Evolutionary conservation across 2,797 vertebrate species (phyloP).

Genomic region (Hybognathus amarus): DNA sequence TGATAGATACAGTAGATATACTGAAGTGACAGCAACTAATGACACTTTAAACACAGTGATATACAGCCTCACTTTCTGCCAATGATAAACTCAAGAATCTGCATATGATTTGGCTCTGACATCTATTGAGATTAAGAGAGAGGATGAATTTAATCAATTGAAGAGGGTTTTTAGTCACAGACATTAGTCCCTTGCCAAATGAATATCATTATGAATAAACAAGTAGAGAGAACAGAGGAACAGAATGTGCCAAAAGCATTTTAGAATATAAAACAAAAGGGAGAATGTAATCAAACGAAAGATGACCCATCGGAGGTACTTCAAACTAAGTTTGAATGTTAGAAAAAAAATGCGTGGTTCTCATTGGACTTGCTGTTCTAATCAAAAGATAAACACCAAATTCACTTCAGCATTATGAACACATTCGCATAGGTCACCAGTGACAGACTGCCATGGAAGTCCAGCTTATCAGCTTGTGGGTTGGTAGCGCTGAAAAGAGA

Average conservation of each 20-base stretch:
- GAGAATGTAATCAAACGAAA: constrained; percentile 11
- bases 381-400: background rate
- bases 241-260: constrained; percentile 30
- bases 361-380: background rate
- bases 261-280: constrained; percentile 15
- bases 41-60: background rate
- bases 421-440: background rate
- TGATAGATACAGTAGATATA: background rate
- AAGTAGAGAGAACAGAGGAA: constrained; percentile 36
- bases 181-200: constrained; percentile 19
- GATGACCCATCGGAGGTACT: background rate
- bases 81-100: constrained; percentile 9
- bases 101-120: background rate
- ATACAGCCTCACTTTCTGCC: background rate
- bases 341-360: background rate
- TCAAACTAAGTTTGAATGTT: background rate
- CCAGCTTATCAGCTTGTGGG: background rate
- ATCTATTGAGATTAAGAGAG: constrained; percentile 16
- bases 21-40: background rate
- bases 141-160: constrained; percentile 20
- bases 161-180: constrained; percentile 23
- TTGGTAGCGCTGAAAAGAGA: background rate
- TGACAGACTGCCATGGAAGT: background rate
- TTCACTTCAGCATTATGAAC: background rate
- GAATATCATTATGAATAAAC: constrained; percentile 48